Percentiles rank a stretch among this genome's conserved stretches.
Conservation (phyloP, 2,888 invertebrate species). For the Ptilodon capucinus region DNA sequence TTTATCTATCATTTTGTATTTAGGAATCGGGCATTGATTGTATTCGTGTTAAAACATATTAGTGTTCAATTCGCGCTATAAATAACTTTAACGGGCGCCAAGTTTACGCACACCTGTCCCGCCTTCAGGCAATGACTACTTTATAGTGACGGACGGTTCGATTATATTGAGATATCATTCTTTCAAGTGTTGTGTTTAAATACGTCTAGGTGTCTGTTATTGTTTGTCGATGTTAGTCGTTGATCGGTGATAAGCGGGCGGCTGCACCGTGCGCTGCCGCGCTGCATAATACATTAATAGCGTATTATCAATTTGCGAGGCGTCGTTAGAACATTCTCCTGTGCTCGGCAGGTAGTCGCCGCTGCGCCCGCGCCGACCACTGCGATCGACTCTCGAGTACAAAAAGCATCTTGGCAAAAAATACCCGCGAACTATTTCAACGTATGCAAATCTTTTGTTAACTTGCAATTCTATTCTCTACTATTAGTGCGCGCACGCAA, state of each 20-base stretch:
- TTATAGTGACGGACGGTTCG: conserved; percentile 2
- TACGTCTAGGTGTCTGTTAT: neutral
- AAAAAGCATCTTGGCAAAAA: conserved; percentile 47
- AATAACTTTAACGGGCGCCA: conserved; percentile 13
- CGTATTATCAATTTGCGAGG: conserved; percentile 3
- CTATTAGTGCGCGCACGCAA: neutral
- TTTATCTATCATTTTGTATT: too few relatives aligned
- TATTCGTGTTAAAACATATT: neutral
- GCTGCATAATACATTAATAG: conserved; percentile 9
- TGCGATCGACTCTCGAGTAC: conserved; percentile 32
- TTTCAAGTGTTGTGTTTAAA: neutral
- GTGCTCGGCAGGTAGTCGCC: conserved; percentile 35
- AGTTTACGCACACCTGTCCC: neutral
- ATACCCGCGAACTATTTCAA: conserved; percentile 17
- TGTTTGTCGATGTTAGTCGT: neutral
- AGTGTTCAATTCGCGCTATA: conserved; percentile 9
- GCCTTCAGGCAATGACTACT: neutral
- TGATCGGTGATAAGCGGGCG: neutral
- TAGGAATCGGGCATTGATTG: too few relatives aligned
- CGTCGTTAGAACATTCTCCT: conserved; percentile 1
- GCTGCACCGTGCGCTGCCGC: neutral
- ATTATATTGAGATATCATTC: conserved; percentile 1
- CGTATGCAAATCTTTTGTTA: conserved; percentile 47
- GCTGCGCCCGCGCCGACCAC: conserved; percentile 28
- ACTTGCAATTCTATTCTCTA: neutral